Evolutionary conservation across 2,888 invertebrate genomes (phyloP), one percentile per base, ranked within the genome.

Genomic region (Alsophila aescularia): DNA sequence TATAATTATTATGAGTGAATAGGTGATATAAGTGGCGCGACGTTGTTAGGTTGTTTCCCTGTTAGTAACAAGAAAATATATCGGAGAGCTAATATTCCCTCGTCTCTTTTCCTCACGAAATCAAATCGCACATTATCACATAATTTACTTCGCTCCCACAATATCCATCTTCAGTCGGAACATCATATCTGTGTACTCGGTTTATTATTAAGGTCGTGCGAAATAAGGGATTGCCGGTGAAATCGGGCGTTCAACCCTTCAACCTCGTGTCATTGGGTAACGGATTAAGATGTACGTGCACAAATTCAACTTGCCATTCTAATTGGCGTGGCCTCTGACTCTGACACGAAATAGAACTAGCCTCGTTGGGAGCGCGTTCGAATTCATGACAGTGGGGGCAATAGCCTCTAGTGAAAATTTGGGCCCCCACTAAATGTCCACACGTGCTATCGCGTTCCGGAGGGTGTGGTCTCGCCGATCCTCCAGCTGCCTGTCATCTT

Each of bases 131-230:
- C 16, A 36, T 48, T 14, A 39, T 39, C 27, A 39, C 14, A 14
- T 40, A 21, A 32, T 37, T 18, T 39, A 31, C 47, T 37, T 18
- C 0, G 13, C 13, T 13, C 32, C 6, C 32, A 13, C 32, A 21
- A 53, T 32, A 43, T 31, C 36, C 24, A 14, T 41, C 29, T 39
- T 24, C 39, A 49, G 48, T 21, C 32, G 40, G 54, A 29, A 32
- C 31, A 29, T 29, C 31, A 27, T 45, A 47, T 42, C 41, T 52
- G 36, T 41, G 47, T 32, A 58, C 49, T 39, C 53, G 53, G 53
- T 62, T 62, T 60, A 52, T 47, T 52, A 53, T 50, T 36, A 49
- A 56, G 49, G 58, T 45, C 52, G 45, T 40, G n/a, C 52, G 32
- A 31, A 40, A 37, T 43, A 41, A 52, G 52, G 58, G 52, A 53